Evolutionary conservation across 2,888 invertebrate species (phyloP), one percentile per base, ranked within the genome.

Genomic region (Cryptophagus acutangulus): DNA sequence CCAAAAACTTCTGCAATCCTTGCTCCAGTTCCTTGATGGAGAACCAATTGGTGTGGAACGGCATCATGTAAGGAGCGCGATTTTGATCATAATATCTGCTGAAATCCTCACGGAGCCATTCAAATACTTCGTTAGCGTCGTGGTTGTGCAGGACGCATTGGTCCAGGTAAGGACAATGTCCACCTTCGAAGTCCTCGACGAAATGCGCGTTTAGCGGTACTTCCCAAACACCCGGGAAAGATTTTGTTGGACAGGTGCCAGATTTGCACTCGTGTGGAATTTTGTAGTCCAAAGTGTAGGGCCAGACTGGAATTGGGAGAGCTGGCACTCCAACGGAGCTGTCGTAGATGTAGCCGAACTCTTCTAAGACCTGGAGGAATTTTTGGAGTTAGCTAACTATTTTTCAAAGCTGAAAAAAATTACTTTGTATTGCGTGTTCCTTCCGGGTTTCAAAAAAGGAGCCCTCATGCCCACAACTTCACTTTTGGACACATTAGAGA

Each of bases 11-110:
- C 54, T 86, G 84, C 1, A 93, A 72, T 13, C 91, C 92, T 42
- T 74, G 74, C 63, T 89, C 90, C 8, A 89, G 72, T 57, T 81
- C 87, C 61, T 86, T 88, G 55, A 84, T 88, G 65, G 85, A 89
- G 75, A 95, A 94, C 95, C 95, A 95, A 70, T 92, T 93, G 1
- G 94, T 93, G 64, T 95, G 94, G 80, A 92, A 87, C 0, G 92
- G 83, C 89, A 92, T 90, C 89, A 91, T 89, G 68, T 92, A 92
- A 0, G 91, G 89, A 1, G 91, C 89, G 46, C 85, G 77, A 66
- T 91, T 91, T 66, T 90, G 89, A 17, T 87, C 84, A 61, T 90
- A 91, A 66, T 86, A 78, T 16, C 90, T 75, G 45, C 76, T 78
- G 69, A 92, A 93, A 66, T 93, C 92, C 71, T 91, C 90, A 63